Percentiles rank a stretch among this genome's conserved stretches.
phyloP scores from a whole-genome alignment of 2,113 vertebrate species.

The Physeter macrocephalus region DNA sequence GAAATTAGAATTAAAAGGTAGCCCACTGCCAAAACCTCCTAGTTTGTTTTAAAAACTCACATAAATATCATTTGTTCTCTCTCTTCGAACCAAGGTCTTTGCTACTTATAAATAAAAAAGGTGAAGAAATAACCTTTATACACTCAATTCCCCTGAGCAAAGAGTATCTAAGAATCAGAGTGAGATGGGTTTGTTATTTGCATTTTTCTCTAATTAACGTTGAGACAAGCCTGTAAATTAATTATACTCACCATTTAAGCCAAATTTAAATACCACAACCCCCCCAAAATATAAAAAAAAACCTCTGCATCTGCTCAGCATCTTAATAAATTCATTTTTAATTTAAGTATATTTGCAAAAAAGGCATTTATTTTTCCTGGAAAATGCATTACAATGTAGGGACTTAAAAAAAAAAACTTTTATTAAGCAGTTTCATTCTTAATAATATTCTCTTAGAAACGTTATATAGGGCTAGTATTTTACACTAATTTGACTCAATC shows the following conservation, averaged over 20 bases:
- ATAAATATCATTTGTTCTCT: not conserved
- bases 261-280: constrained; percentile 50
- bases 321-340: constrained; percentile 70
- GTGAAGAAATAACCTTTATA: constrained; percentile 38
- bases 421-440: not conserved
- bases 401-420: not conserved
- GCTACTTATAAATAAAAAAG: constrained; percentile 9
- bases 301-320: constrained; percentile 39
- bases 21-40: not conserved
- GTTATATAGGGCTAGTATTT: not conserved
- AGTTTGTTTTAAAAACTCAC: not conserved
- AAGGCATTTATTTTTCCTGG: not conserved
- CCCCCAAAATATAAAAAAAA: not conserved
- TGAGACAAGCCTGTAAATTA: constrained; percentile 61
- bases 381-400: not conserved
- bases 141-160: constrained; percentile 13
- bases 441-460: constrained; percentile 1
- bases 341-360: constrained; percentile 64
- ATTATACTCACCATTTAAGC: constrained; percentile 54
- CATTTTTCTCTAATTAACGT: constrained; percentile 51
- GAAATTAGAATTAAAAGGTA: not conserved
- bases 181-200: constrained; percentile 36
- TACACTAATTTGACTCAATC: not conserved
- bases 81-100: not conserved
- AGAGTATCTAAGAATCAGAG: not conserved